Percentiles rank a stretch among this genome's conserved stretches.
These are phyloP conservation scores for Ictalurus furcatus DNA, from an alignment of 2,113 vertebrate genomes.

Conservation along the genomic window DNA sequence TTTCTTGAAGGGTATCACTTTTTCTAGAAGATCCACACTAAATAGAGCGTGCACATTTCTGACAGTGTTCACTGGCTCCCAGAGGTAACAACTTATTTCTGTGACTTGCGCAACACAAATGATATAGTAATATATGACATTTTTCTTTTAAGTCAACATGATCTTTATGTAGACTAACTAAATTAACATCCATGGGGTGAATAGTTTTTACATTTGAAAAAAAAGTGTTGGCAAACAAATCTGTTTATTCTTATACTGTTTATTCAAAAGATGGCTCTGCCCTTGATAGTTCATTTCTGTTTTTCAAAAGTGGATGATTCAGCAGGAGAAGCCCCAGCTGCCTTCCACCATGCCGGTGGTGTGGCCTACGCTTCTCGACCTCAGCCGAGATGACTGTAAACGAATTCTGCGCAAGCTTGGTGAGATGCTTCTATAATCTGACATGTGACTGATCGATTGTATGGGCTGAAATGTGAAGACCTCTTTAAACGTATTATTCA, in stretches of 20 bases:
- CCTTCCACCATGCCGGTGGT: conserved; percentile 91
- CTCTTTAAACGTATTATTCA: background rate
- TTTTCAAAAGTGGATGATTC: conserved; percentile 74
- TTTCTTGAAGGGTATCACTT: background rate
- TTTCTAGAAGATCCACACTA: background rate
- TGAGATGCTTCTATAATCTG: conserved; percentile 55
- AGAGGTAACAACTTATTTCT: conserved; percentile 26
- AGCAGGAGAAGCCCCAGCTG: conserved; percentile 76
- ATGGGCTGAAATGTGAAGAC: background rate
- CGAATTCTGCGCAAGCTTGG: conserved; percentile 97
- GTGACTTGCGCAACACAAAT: background rate
- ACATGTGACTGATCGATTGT: background rate
- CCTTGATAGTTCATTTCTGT: background rate
- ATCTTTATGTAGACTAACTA: background rate
- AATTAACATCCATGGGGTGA: background rate
- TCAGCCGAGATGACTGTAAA: conserved; percentile 97
- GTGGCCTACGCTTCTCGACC: conserved; percentile 97
- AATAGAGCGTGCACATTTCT: conserved; percentile 8
- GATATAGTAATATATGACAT: background rate
- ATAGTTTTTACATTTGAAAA: background rate
- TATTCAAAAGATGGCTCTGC: background rate
- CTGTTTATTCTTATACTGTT: background rate
- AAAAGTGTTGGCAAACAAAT: background rate
- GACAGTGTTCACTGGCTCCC: background rate
- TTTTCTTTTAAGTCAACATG: background rate